Conservation (phyloP, 1,140 invertebrate genomes). For the Telenomus remus region DNA sequence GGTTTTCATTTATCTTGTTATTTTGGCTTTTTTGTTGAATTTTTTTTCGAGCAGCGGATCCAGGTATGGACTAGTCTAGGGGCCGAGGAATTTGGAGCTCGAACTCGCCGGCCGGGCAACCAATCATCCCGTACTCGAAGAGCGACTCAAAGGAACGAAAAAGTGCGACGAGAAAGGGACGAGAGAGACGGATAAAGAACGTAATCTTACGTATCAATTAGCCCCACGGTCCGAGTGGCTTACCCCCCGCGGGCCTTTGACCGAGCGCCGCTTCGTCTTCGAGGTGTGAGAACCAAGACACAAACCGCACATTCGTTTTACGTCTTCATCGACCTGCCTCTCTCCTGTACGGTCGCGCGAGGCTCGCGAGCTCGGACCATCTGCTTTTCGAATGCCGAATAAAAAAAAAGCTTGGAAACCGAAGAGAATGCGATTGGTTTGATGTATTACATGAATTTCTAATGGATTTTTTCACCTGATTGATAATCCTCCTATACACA, state of each 20-base stretch:
- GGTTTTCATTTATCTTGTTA: conserved; percentile 12
- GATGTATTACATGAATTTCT: conserved; percentile 42
- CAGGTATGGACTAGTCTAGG: conserved; percentile 51
- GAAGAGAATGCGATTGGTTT: conserved; percentile 35
- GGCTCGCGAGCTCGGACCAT: conserved; percentile 39
- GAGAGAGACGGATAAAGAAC: conserved; percentile 61
- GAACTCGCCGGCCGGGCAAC: conserved; percentile 58
- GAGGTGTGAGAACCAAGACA: conserved; percentile 73
- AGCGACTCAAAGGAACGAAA: conserved; percentile 30
- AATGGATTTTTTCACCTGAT: conserved; percentile 35
- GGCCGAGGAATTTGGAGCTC: conserved; percentile 65
- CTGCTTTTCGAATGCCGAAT: conserved; percentile 12
- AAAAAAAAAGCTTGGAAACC: conserved; percentile 25
- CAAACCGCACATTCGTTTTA: conserved; percentile 59
- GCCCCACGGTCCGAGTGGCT: conserved; percentile 73
- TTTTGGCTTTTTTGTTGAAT: conserved; percentile 32
- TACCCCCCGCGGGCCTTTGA: conserved; percentile 76
- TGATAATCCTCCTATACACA: background rate
- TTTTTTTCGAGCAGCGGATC: conserved; percentile 2
- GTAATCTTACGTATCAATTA: conserved; percentile 77
- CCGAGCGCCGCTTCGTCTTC: conserved; percentile 71
- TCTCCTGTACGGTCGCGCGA: conserved; percentile 26
- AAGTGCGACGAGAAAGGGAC: conserved; percentile 27
- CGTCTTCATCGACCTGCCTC: conserved; percentile 61
- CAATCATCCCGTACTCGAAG: conserved; percentile 62